Conservation (phyloP, 2,113 vertebrate genomes). For the Salvelinus alpinus region DNA sequence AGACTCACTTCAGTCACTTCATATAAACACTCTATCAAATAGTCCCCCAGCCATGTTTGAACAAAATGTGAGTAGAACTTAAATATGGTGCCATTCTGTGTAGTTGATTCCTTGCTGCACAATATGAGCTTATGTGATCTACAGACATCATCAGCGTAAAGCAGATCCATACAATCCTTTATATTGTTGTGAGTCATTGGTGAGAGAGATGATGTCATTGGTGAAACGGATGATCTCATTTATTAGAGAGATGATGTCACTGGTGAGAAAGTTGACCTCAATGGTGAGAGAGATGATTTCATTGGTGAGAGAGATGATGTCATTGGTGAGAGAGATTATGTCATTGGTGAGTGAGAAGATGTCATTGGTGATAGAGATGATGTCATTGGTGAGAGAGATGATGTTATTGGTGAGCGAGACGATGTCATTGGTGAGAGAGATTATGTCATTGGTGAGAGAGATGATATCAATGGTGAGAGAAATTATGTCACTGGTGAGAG, state of each 20-base stretch:
- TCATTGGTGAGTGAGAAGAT: not conserved
- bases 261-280: too few species aligned
- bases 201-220: constrained; percentile 56
- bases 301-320: not conserved
- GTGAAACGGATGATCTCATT: constrained; percentile 53
- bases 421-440: too few species aligned
- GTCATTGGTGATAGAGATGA: constrained; percentile 34
- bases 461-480: too few species aligned
- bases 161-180: not conserved
- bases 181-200: not conserved
- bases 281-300: too few species aligned
- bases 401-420: constrained; percentile 38
- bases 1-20: too few species aligned
- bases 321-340: not conserved
- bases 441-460: too few species aligned
- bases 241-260: too few species aligned
- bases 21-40: too few species aligned
- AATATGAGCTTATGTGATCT: not conserved
- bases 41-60: too few species aligned
- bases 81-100: not conserved
- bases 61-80: too few species aligned
- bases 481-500: constrained; percentile 52
- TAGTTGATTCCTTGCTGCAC: not conserved
- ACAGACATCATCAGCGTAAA: not conserved
- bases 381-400: constrained; percentile 49